These are phyloP conservation scores for Mohoua ochrocephala DNA, from an alignment of 2,113 vertebrate genomes.

Conservation along the genomic window DNA sequence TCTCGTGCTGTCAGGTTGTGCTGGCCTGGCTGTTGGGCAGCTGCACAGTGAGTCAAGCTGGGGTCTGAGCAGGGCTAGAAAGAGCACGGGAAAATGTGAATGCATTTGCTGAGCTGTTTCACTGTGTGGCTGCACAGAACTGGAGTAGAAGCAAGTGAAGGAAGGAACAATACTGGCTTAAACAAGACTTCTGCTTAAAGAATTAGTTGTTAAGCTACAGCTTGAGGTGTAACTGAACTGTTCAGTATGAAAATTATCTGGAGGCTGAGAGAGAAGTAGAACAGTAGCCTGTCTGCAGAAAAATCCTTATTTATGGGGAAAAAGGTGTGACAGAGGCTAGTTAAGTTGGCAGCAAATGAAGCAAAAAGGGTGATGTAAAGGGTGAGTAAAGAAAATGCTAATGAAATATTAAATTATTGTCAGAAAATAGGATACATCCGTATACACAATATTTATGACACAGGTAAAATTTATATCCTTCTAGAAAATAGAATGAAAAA, in stretches of 20 bases:
- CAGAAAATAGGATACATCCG: neutral
- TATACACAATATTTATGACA: neutral
- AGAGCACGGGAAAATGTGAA: neutral
- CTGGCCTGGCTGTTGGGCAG: neutral
- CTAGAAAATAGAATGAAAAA: neutral
- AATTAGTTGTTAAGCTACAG: neutral
- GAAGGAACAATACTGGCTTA: neutral
- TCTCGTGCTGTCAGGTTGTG: neutral
- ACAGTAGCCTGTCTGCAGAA: neutral
- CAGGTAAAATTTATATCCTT: neutral
- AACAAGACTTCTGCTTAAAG: neutral
- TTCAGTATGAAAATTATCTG: neutral
- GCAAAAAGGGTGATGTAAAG: neutral
- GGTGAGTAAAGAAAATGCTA: neutral
- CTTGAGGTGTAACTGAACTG: neutral
- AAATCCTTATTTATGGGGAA: neutral
- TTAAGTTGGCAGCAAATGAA: neutral
- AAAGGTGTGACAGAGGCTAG: neutral
- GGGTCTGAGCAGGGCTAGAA: neutral
- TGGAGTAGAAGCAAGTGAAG: neutral
- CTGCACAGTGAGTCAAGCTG: neutral
- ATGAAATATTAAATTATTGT: neutral
- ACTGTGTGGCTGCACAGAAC: neutral
- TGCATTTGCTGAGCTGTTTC: neutral
- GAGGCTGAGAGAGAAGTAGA: neutral